Evolutionary conservation across 2,888 invertebrate genomes (phyloP).

Genomic region (Sepiola atlantica): DNA sequence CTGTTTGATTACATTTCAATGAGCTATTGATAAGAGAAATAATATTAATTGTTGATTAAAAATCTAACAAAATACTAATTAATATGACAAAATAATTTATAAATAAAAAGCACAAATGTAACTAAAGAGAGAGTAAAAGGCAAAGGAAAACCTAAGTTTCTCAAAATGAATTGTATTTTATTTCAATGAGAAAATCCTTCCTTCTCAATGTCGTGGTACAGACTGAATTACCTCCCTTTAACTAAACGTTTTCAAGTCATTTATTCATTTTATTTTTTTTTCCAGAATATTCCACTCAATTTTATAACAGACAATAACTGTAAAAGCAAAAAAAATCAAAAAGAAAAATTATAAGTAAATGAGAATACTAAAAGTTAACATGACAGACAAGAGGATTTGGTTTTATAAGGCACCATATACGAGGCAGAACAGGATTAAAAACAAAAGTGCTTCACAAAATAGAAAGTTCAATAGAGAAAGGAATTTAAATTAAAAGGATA

Average conservation of each 20-base stretch:
- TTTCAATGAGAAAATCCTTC: background rate
- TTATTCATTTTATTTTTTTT: background rate
- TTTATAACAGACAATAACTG: background rate
- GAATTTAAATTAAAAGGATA: background rate
- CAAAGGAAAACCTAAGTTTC: background rate
- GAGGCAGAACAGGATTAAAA: background rate
- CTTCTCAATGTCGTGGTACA: background rate
- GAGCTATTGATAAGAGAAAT: too few species aligned
- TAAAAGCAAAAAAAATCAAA: background rate
- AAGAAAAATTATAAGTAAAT: background rate
- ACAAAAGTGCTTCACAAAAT: background rate
- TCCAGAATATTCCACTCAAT: background rate
- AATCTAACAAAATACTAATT: too few species aligned
- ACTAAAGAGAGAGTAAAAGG: background rate
- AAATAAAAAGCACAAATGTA: too few species aligned
- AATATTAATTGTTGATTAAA: too few species aligned
- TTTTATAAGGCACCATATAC: conserved; percentile 12
- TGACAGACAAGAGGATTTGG: background rate
- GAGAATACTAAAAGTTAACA: background rate
- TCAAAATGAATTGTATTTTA: background rate
- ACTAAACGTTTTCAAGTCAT: background rate
- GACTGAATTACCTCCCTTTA: background rate
- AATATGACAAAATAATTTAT: too few species aligned
- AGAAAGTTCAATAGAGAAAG: background rate
- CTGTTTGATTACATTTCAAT: too few species aligned